Conservation (phyloP, 2,113 vertebrate genomes). For the Cromileptes altivelis region DNA sequence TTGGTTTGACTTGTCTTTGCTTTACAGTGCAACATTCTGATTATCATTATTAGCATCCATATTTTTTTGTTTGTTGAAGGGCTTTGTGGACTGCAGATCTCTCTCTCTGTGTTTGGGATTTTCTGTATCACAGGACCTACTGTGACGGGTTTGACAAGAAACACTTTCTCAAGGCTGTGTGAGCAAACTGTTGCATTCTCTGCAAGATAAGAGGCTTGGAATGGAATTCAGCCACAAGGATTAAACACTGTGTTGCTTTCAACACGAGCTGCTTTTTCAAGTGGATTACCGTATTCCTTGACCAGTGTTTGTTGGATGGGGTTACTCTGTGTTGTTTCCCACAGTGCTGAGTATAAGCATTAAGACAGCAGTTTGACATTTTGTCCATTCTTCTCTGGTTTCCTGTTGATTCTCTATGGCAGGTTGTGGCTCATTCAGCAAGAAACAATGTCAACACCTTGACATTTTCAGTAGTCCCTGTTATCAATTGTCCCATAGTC, state of each 20-base stretch:
- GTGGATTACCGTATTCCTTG: constrained; percentile 57
- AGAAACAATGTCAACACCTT: constrained; percentile 56
- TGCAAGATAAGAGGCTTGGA: constrained; percentile 74
- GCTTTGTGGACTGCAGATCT: background rate
- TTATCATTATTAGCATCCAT: background rate
- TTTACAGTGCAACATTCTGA: background rate
- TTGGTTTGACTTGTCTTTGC: background rate
- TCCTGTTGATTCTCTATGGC: constrained; percentile 70
- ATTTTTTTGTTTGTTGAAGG: background rate
- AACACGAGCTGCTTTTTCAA: constrained; percentile 44
- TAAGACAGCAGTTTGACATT: constrained; percentile 52
- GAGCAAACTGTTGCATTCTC: constrained; percentile 60
- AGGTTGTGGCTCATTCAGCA: constrained; percentile 41
- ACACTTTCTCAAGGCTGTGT: constrained; percentile 40
- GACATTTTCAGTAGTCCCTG: constrained; percentile 57
- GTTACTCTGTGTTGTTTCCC: constrained; percentile 60
- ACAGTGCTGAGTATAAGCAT: constrained; percentile 2
- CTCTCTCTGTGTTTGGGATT: background rate
- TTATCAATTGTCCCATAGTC: constrained; percentile 7
- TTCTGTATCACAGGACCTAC: background rate
- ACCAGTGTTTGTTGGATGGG: constrained; percentile 14
- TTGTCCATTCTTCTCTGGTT: constrained; percentile 64
- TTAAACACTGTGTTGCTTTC: constrained; percentile 64
- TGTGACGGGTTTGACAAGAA: constrained; percentile 24
- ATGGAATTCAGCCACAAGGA: constrained; percentile 57